Base-by-base conservation (phyloP, 2,113 vertebrate species). In the Hassar affinis region DNA sequence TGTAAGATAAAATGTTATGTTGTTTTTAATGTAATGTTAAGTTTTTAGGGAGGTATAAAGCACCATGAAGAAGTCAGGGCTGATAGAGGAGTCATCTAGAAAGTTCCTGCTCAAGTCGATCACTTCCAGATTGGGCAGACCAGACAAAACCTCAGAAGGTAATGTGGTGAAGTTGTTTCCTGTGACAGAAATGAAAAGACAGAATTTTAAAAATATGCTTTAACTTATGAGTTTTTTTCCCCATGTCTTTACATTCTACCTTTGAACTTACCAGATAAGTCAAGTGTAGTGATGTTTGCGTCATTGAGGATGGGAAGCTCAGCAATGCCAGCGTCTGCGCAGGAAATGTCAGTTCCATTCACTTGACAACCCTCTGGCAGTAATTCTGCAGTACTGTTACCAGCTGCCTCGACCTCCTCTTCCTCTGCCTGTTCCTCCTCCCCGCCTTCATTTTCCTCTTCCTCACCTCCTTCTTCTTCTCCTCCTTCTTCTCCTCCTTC, bases 71-170 rank as follows among this genome's bases (percentile, higher is more conserved):
- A 91, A 88, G 15, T 89, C 86, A 5, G 79, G 88, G 76, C 88
- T 87, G 66, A 96, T 88, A 0, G 94, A 92, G 0, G 83, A 84
- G 54, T 93, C 92, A 0, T 90, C 89, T 83, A 96, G 90, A 33
- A 88, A 80, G 90, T 96, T 97, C 59, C 91, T 91, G 89, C 94
- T 96, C 84, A 96, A 90, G 87, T 95, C 94, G 87, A 96, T 85
- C 35, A 90, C 87, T 77, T 95, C 91, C 86, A 96, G 88, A 61
- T 91, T 89, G 0, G 88, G 92, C 17, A 96, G 85, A 2, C 92
- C 94, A 1, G 90, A 88, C 87, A 97, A 93, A 5, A 69, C 80
- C 42, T 87, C 83, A 6, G 87, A 78, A 0, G 89, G 49, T 78
- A 96, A 88, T 66, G 66, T 88, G 62, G 89, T 87, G 71, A 95